Evolutionary conservation across 2,113 vertebrate genomes (phyloP).

Genomic region (Rynchops niger): DNA sequence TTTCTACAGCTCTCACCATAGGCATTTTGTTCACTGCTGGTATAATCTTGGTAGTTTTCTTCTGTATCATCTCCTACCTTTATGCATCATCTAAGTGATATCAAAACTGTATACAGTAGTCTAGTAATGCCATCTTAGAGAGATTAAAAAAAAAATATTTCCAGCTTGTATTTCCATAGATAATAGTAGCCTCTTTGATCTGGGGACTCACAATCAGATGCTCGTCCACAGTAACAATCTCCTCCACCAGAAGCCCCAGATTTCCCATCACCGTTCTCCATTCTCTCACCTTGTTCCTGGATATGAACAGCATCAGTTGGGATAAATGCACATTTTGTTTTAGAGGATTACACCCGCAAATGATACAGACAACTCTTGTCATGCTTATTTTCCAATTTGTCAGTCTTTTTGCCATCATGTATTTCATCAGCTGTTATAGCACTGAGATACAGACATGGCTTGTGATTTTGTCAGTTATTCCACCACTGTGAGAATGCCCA

Average conservation of each 20-base stretch:
- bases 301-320: background rate
- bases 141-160: background rate
- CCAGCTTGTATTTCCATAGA: background rate
- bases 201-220: background rate
- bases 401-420: background rate
- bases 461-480: background rate
- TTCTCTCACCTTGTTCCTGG: background rate
- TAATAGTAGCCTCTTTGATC: background rate
- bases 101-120: background rate
- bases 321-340: background rate
- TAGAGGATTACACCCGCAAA: background rate
- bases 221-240: background rate
- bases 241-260: background rate
- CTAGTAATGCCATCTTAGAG: background rate
- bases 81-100: background rate
- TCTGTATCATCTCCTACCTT: background rate
- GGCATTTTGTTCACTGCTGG: background rate
- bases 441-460: background rate
- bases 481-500: background rate
- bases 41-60: background rate
- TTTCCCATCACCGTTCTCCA: background rate
- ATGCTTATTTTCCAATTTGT: background rate
- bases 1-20: background rate
- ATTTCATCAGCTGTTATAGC: background rate
- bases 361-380: background rate